Conservation (phyloP, 1,140 invertebrate species). For the Zaprionus nigranus region DNA sequence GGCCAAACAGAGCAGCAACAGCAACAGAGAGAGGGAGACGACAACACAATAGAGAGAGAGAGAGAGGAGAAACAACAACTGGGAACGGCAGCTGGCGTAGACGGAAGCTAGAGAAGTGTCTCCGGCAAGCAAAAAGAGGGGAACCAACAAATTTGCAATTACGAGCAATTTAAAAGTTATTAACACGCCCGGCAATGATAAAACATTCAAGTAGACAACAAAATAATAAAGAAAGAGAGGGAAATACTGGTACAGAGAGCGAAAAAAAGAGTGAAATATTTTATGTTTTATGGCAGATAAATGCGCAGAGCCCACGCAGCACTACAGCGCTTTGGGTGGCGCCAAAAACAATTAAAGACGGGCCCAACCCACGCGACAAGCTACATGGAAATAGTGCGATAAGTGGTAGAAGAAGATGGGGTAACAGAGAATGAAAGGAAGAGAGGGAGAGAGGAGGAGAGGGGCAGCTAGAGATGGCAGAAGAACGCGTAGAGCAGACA, state of each 20-base stretch:
- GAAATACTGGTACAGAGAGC: conserved; percentile 2
- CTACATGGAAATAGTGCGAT: conserved; percentile 4
- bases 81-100: background rate
- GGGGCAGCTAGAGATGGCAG: background rate
- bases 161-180: conserved; percentile 76
- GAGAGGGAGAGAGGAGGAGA: background rate
- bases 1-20: background rate
- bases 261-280: conserved; percentile 15
- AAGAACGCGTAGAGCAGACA: background rate
- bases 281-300: conserved; percentile 16
- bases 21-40: conserved; percentile 3
- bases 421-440: background rate
- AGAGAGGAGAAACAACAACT: background rate
- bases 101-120: conserved; percentile 10
- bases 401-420: background rate
- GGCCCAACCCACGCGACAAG: conserved; percentile 47
- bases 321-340: conserved; percentile 37
- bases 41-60: conserved; percentile 4
- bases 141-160: conserved; percentile 64
- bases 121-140: conserved; percentile 17
- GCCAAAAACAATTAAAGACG: conserved; percentile 70
- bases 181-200: conserved; percentile 60
- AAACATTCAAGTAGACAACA: conserved; percentile 41
- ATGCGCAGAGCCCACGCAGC: conserved; percentile 41
- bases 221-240: conserved; percentile 11